phyloP scores from a whole-genome alignment of 1,140 invertebrate genomes.

The Rhyacophila brunnea region DNA sequence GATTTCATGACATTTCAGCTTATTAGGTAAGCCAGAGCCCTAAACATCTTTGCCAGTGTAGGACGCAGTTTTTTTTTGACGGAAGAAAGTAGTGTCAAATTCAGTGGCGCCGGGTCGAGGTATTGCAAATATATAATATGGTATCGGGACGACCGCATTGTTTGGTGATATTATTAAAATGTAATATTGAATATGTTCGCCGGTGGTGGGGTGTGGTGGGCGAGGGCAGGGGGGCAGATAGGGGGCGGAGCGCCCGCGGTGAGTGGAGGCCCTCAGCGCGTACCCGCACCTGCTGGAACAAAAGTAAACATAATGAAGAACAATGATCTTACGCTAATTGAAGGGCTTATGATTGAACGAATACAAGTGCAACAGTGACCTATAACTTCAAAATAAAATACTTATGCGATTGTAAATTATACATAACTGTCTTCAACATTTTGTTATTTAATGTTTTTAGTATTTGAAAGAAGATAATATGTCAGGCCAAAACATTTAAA shows the following conservation, averaged over 20 bases:
- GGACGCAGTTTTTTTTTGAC: not conserved
- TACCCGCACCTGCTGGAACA: slow-evolving; percentile 29
- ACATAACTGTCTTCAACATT: no score
- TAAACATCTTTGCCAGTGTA: no score
- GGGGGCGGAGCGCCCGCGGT: slow-evolving; percentile 26
- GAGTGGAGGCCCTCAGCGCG: slow-evolving; percentile 3
- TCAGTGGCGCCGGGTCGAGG: not conserved
- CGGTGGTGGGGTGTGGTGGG: slow-evolving; percentile 23
- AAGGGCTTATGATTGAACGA: no score
- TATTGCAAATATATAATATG: slow-evolving; percentile 32
- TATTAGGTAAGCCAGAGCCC: not conserved
- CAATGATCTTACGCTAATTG: no score
- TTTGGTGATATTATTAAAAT: slow-evolving; percentile 27
- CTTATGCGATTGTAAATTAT: no score
- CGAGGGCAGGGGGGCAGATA: slow-evolving; percentile 10
- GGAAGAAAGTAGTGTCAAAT: not conserved
- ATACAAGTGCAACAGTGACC: no score
- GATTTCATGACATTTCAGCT: no score
- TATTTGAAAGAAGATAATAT: no score
- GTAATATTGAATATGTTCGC: slow-evolving; percentile 27
- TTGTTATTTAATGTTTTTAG: no score
- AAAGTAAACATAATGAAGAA: no score
- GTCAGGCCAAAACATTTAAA: no score
- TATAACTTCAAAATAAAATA: no score
- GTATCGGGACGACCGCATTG: slow-evolving; percentile 22